phyloP scores from a whole-genome alignment of 1,140 invertebrate species.

The Orchestia grillus region DNA sequence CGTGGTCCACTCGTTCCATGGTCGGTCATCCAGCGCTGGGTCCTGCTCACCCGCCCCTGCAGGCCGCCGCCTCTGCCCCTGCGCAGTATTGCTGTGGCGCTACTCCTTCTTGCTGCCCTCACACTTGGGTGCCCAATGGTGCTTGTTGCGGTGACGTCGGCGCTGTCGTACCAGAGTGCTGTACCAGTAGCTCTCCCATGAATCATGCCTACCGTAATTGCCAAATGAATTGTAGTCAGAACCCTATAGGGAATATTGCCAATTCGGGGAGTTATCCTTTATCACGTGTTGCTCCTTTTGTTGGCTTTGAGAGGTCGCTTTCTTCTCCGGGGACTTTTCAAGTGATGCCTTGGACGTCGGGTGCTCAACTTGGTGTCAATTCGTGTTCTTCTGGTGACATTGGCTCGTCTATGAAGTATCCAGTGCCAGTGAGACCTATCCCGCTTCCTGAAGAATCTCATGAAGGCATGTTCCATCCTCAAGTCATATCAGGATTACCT shows the following conservation, averaged over 20 bases:
- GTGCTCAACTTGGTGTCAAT: neutral
- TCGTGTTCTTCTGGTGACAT: neutral
- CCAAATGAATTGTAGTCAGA: neutral
- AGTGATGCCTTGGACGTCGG: neutral
- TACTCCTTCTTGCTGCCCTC: neutral
- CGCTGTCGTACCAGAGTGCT: neutral
- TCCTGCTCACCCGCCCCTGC: neutral
- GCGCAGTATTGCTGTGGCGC: slow-evolving; percentile 31
- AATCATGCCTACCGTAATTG: neutral
- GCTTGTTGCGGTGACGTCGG: neutral
- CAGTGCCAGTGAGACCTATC: neutral
- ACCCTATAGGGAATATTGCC: neutral
- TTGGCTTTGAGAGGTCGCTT: neutral
- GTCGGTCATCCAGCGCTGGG: neutral
- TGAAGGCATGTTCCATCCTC: neutral
- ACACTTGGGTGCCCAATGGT: neutral
- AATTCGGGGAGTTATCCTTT: neutral
- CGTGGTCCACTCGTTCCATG: neutral
- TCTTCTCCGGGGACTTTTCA: neutral
- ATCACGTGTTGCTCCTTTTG: neutral
- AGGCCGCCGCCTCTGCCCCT: neutral
- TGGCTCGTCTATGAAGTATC: neutral
- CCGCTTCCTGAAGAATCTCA: neutral
- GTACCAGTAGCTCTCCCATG: neutral
- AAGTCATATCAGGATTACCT: neutral